A percentile compares a stretch with the other conserved stretches of the same genome.
Conservation (phyloP, 2,113 vertebrate species). For the Rhabdornis inornatus region DNA sequence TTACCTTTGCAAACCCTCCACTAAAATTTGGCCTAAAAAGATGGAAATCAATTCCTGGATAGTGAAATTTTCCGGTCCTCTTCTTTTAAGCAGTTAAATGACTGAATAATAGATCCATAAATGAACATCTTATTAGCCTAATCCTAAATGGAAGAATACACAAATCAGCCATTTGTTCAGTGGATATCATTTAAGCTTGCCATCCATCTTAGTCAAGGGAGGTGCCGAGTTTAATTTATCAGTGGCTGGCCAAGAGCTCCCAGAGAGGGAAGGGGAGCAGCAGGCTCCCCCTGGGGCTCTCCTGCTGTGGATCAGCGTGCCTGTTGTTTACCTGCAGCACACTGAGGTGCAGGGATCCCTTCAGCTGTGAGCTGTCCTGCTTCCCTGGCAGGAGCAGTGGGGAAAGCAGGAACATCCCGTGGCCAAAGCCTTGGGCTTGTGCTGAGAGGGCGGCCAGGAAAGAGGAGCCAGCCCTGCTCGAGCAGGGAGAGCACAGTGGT, state of each 20-base stretch:
- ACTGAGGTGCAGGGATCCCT: neutral
- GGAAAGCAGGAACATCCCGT: neutral
- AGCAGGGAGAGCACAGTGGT: neutral
- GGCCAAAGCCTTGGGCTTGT: neutral
- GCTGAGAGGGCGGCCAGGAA: neutral
- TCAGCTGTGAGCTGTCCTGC: neutral
- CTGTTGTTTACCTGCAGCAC: neutral
- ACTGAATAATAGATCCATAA: constrained; percentile 73
- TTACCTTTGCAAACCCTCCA: neutral
- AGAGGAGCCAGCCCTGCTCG: neutral
- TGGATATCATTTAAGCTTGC: constrained; percentile 13
- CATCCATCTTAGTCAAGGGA: constrained; percentile 75
- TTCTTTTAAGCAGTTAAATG: constrained; percentile 55
- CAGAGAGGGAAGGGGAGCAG: neutral
- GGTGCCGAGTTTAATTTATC: constrained; percentile 65
- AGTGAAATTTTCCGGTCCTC: neutral
- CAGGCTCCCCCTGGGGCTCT: neutral
- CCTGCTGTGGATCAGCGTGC: neutral
- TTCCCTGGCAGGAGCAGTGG: rapidly evolving
- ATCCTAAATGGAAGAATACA: constrained; percentile 67
- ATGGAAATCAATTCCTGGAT: neutral
- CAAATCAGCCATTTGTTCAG: constrained; percentile 40
- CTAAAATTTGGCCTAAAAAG: neutral
- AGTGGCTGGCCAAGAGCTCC: constrained; percentile 36
- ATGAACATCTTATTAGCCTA: constrained; percentile 73